Evolutionary conservation across 2,113 vertebrate genomes (phyloP).

Genomic region (Helogale parvula): DNA sequence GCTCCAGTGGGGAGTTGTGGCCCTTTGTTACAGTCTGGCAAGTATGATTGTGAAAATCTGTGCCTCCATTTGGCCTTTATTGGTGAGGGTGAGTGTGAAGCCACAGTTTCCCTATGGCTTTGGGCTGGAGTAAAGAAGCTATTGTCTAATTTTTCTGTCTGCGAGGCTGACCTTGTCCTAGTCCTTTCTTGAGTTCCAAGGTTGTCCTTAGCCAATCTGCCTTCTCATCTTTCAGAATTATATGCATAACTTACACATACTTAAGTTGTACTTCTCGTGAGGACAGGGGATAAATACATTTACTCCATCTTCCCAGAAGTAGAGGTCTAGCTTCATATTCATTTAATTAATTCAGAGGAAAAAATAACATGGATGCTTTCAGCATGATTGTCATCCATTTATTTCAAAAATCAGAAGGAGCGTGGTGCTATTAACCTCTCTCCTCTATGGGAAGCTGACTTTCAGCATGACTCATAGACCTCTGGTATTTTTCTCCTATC

Average conservation of each 20-base stretch:
- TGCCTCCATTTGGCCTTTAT: not conserved
- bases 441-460: not conserved
- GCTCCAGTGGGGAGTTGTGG: not conserved
- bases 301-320: not conserved
- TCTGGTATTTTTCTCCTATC: not conserved
- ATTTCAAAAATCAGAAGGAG: not conserved
- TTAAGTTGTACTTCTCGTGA: not conserved
- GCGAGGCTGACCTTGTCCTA: not conserved
- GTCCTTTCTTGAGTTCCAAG: not conserved
- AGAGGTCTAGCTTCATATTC: not conserved
- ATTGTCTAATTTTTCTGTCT: not conserved
- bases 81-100: not conserved
- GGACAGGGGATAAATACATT: not conserved
- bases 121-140: constrained; percentile 10
- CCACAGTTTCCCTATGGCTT: not conserved
- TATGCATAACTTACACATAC: not conserved
- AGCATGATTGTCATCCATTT: not conserved
- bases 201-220: not conserved
- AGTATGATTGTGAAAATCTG: not conserved
- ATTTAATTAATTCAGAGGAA: constrained; percentile 9
- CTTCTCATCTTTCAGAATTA: not conserved
- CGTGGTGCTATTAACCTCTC: not conserved
- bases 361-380: not conserved
- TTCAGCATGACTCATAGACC: not conserved
- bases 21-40: not conserved